phyloP scores from a whole-genome alignment of 2,888 invertebrate species.

The Sarcophaga variegata region DNA sequence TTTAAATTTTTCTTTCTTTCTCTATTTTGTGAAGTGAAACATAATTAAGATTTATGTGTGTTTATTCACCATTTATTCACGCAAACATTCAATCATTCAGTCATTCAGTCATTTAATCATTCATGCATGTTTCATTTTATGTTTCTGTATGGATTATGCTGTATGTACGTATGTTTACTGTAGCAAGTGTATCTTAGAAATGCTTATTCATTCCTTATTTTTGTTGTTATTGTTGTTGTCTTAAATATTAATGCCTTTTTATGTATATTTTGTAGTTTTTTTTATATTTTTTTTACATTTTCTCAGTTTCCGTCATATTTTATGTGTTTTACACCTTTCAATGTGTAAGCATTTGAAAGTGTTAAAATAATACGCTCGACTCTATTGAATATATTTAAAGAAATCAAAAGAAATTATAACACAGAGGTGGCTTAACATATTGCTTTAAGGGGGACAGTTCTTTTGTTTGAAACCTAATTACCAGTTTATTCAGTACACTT shows the following conservation, averaged over 20 bases:
- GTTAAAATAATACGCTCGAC: constrained; percentile 46
- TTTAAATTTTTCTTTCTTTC: too few relatives aligned
- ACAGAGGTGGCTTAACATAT: constrained; percentile 33
- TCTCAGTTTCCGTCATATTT: constrained; percentile 64
- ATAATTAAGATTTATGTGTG: constrained; percentile 61
- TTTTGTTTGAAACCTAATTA: too few relatives aligned
- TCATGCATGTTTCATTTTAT: constrained; percentile 1
- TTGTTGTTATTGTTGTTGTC: constrained; percentile 6
- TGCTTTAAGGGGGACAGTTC: too few relatives aligned
- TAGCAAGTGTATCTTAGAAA: constrained; percentile 11
- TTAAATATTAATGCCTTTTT: neutral
- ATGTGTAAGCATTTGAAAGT: constrained; percentile 59
- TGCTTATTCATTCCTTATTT: neutral
- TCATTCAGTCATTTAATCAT: constrained; percentile 31
- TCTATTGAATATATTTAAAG: constrained; percentile 27
- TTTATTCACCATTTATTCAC: neutral
- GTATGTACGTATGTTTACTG: constrained; percentile 16
- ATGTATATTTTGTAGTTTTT: neutral
- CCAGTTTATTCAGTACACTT: too few relatives aligned
- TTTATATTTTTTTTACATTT: constrained; percentile 26
- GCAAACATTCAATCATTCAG: neutral
- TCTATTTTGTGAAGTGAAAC: constrained; percentile 14
- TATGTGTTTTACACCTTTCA: constrained; percentile 63
- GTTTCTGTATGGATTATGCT: constrained; percentile 34
- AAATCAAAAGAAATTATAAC: neutral